These are phyloP conservation scores for Phyllostomus hastatus DNA, from an alignment of 2,113 vertebrate species.

Conservation along the genomic window DNA sequence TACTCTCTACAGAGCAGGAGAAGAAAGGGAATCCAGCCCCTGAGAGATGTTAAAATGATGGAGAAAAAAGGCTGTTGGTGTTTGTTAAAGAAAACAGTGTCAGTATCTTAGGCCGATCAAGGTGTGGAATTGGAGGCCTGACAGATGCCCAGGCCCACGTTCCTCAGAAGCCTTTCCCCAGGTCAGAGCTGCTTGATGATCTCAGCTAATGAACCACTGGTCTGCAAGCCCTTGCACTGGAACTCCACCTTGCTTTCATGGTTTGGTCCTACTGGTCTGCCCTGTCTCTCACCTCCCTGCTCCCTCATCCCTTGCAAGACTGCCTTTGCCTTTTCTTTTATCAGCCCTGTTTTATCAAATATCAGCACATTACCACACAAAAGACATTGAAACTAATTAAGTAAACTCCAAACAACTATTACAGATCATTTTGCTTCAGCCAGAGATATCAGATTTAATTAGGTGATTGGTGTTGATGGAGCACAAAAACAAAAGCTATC, in stretches of 20 bases:
- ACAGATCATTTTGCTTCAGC: slow-evolving; percentile 91
- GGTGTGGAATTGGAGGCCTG: slow-evolving; percentile 83
- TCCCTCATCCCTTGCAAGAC: slow-evolving; percentile 54
- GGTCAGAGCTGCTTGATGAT: slow-evolving; percentile 76
- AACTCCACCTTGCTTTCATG: slow-evolving; percentile 86
- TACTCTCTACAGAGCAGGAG: slow-evolving; percentile 88
- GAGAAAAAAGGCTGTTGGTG: slow-evolving; percentile 86
- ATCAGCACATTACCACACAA: slow-evolving; percentile 87
- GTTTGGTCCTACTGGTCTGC: slow-evolving; percentile 74
- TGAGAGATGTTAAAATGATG: slow-evolving; percentile 87
- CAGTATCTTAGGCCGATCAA: slow-evolving; percentile 88
- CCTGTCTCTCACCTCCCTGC: slow-evolving; percentile 78
- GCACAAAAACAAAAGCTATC: slow-evolving; percentile 95
- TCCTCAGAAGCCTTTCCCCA: slow-evolving; percentile 78
- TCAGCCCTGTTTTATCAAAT: slow-evolving; percentile 87
- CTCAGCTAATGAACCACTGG: slow-evolving; percentile 87
- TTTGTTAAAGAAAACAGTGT: slow-evolving; percentile 91
- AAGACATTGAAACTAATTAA: slow-evolving; percentile 98
- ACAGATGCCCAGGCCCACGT: slow-evolving; percentile 78
- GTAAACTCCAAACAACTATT: slow-evolving; percentile 95
- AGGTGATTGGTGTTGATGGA: slow-evolving; percentile 95
- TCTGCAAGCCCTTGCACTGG: slow-evolving; percentile 71
- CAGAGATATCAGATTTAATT: slow-evolving; percentile 98
- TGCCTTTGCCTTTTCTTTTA: slow-evolving; percentile 41
- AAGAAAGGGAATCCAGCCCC: slow-evolving; percentile 91